Evolutionary conservation across 1,140 invertebrate genomes (phyloP).

Genomic region (Drosophila setifemur): DNA sequence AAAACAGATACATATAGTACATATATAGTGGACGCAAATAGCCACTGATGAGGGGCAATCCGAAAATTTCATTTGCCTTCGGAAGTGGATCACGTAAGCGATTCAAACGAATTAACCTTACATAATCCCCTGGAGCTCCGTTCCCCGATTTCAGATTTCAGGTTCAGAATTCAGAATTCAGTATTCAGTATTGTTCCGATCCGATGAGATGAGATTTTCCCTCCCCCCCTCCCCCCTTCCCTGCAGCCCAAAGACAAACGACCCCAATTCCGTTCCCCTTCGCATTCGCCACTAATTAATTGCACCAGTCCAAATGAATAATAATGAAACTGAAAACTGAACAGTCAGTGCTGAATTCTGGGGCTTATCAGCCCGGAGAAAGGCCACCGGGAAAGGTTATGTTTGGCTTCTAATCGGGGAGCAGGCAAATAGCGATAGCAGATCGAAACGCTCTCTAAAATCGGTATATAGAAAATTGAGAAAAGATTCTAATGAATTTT

Average conservation of each 20-base stretch:
- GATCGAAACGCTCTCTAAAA: neutral
- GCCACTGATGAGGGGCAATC: neutral
- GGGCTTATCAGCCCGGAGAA: constrained; percentile 57
- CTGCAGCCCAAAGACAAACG: constrained; percentile 11
- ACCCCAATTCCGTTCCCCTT: constrained; percentile 37
- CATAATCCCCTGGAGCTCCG: constrained; percentile 10
- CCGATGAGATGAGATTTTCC: neutral
- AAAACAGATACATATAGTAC: neutral
- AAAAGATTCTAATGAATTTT: too few species aligned
- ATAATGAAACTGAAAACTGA: constrained; percentile 46
- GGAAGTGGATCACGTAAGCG: constrained; percentile 30
- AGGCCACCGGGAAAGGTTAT: constrained; percentile 67
- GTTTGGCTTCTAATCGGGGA: constrained; percentile 6
- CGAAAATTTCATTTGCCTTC: constrained; percentile 20
- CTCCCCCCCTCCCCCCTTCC: neutral
- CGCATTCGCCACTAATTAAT: constrained; percentile 49
- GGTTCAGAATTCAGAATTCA: too few species aligned
- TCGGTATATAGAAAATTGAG: too few species aligned
- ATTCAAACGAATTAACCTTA: constrained; percentile 18
- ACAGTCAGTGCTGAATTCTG: constrained; percentile 10
- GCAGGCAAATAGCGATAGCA: constrained; percentile 7
- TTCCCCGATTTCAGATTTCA: neutral
- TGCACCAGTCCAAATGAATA: constrained; percentile 31
- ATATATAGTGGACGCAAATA: neutral
- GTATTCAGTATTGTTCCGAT: constrained; percentile 17